These are phyloP conservation scores for Erithacus rubecula DNA, from an alignment of 2,797 vertebrate species.

Conservation along the genomic window DNA sequence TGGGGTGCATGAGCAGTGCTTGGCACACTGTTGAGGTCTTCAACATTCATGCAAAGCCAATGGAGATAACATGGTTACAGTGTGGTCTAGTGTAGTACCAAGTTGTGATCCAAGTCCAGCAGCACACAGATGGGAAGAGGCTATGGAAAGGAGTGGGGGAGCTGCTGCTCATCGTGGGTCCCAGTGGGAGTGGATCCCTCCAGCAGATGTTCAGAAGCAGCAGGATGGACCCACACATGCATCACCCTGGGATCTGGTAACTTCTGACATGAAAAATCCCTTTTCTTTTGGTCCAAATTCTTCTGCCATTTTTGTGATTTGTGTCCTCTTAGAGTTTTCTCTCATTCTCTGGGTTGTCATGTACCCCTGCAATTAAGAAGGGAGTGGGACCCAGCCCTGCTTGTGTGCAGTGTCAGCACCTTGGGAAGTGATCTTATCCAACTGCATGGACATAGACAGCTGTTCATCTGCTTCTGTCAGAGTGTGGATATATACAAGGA, in stretches of 20 bases:
- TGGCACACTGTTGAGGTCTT: neutral
- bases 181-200: neutral
- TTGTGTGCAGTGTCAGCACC: neutral
- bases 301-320: neutral
- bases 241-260: neutral
- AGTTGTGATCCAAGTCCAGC: neutral
- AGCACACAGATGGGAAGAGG: neutral
- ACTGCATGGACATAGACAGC: neutral
- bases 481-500: neutral
- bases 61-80: neutral
- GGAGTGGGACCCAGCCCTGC: neutral
- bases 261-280: neutral
- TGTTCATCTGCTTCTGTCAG: neutral
- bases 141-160: neutral
- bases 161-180: neutral
- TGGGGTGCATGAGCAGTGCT: neutral
- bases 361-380: neutral
- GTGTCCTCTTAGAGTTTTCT: neutral
- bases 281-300: neutral
- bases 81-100: accelerated
- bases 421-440: neutral
- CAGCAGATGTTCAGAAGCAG: neutral
- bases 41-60: accelerated
- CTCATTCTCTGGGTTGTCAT: neutral
- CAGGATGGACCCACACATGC: neutral